Percentiles rank a stretch among this genome's conserved stretches.
phyloP scores from a whole-genome alignment of 92 coral and sea anemone species.

The Pocillopora grandis region DNA sequence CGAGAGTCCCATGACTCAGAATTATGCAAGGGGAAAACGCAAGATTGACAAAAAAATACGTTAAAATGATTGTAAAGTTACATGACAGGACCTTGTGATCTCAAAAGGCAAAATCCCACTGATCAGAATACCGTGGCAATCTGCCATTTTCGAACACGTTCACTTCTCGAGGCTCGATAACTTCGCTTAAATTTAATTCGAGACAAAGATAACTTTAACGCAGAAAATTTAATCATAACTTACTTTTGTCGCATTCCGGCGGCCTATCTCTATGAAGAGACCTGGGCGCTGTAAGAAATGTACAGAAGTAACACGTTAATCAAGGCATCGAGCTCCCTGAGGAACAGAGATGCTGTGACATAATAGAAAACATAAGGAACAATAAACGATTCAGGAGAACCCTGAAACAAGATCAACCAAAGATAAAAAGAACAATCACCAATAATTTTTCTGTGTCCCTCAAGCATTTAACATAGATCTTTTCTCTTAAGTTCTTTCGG shows the following conservation, averaged over 20 bases:
- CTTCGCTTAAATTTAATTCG: background rate
- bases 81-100: too few relatives aligned
- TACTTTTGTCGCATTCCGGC: slow-evolving; percentile 37
- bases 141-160: background rate
- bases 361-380: background rate
- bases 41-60: background rate
- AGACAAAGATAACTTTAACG: too few relatives aligned
- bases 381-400: background rate
- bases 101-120: background rate
- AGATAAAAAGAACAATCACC: background rate
- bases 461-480: background rate
- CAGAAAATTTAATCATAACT: slow-evolving; percentile 2
- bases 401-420: slow-evolving; percentile 14
- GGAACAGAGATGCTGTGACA: background rate
- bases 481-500: background rate
- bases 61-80: background rate
- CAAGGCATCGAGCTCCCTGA: background rate
- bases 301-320: background rate
- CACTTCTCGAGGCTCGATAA: background rate
- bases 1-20: slow-evolving; percentile 17
- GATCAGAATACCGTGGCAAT: background rate
- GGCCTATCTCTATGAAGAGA: slow-evolving; percentile 6
- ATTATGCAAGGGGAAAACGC: slow-evolving; percentile 14
- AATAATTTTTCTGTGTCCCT: background rate
- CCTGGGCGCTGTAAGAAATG: slow-evolving; percentile 18